Percentiles rank a stretch among this genome's conserved stretches.
These are phyloP conservation scores for Porites lobata DNA, from an alignment of 92 coral and sea anemone genomes.

Conservation along the genomic window DNA sequence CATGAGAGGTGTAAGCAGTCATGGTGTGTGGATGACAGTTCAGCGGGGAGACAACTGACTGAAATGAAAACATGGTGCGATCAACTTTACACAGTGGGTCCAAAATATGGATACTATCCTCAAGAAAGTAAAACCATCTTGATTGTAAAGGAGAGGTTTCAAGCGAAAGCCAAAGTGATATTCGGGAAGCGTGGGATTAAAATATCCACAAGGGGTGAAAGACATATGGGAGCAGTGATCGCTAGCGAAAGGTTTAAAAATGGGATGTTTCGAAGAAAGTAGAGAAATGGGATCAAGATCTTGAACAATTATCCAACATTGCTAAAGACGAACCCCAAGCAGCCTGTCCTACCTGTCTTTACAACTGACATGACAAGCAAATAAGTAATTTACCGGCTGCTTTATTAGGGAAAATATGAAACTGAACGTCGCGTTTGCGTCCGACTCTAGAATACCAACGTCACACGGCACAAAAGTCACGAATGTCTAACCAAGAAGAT, in stretches of 20 bases:
- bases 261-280: conserved; percentile 20
- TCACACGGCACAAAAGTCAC: no score
- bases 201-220: conserved; percentile 36
- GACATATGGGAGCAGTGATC: conserved; percentile 41
- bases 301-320: conserved; percentile 19
- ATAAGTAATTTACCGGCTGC: no score
- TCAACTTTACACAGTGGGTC: conserved; percentile 26
- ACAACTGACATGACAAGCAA: no score
- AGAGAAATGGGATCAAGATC: conserved; percentile 25
- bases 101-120: conserved; percentile 31
- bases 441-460: no score
- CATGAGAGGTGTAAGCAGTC: conserved; percentile 4
- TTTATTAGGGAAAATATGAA: no score
- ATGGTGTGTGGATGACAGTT: conserved; percentile 39
- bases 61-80: conserved; percentile 56
- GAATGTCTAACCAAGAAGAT: no score
- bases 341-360: not conserved
- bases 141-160: conserved; percentile 44
- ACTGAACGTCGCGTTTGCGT: no score
- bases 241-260: conserved; percentile 30
- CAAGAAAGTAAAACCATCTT: conserved; percentile 47
- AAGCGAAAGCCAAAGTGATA: conserved; percentile 18
- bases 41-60: conserved; percentile 25
- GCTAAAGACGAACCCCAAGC: conserved; percentile 17
- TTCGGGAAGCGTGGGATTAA: conserved; percentile 40